Percentiles rank a stretch among this genome's conserved stretches.
Conservation (phyloP, 2,797 vertebrate species). For the Ptychobarbus kaznakovi region DNA sequence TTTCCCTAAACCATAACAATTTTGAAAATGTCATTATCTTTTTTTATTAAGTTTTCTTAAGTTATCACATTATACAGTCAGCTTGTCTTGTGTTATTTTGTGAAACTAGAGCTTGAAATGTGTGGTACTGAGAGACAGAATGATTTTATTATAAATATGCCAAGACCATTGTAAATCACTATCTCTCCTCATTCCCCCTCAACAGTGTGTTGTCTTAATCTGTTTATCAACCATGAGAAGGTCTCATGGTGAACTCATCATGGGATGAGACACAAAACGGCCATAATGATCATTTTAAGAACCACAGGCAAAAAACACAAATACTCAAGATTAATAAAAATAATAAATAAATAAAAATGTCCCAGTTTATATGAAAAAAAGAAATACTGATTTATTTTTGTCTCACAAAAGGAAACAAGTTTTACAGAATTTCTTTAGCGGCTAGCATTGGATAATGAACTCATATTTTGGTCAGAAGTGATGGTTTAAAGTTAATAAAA, state of each 20-base stretch:
- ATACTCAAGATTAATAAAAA: background rate
- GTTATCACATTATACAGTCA: background rate
- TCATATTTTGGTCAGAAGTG: no score
- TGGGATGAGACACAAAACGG: background rate
- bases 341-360: no score
- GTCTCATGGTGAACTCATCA: slow-evolving; percentile 11
- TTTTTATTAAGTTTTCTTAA: background rate
- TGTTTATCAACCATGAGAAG: slow-evolving; percentile 34
- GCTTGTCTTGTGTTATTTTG: background rate
- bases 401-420: no score
- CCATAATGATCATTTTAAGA: background rate
- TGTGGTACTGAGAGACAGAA: slow-evolving; percentile 14
- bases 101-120: background rate
- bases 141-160: slow-evolving; percentile 52
- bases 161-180: slow-evolving; percentile 33
- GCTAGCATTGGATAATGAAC: background rate
- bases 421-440: background rate
- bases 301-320: background rate
- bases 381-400: no score
- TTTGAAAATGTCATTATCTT: background rate
- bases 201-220: slow-evolving; percentile 16
- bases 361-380: no score
- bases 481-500: no score
- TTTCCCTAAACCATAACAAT: background rate
- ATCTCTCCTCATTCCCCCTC: slow-evolving; percentile 9